Conservation (phyloP, 2,888 invertebrate species). For the Lamellibrachia satsuma region DNA sequence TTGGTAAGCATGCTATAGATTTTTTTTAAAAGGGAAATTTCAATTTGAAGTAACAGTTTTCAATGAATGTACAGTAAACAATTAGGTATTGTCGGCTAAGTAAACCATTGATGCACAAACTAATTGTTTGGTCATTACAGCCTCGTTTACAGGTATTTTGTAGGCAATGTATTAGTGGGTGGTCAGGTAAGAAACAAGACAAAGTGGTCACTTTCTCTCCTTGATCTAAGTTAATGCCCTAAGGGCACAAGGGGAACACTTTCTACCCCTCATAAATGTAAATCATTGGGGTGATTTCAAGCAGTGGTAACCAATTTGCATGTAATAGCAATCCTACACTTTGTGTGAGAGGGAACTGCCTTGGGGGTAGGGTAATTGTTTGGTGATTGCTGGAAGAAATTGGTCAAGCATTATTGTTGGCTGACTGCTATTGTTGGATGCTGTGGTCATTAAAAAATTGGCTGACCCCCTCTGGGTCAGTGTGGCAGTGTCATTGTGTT, state of each 20-base stretch:
- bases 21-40: too few species aligned
- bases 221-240: background rate
- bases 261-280: background rate
- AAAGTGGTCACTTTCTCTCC: background rate
- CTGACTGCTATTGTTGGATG: background rate
- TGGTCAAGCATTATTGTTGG: background rate
- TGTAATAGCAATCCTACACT: background rate
- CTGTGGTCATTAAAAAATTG: too few species aligned
- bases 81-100: background rate
- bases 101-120: background rate
- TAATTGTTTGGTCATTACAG: background rate
- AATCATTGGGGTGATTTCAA: background rate
- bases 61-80: background rate
- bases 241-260: background rate
- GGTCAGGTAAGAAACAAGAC: background rate
- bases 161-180: background rate
- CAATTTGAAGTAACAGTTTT: background rate
- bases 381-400: constrained; percentile 17
- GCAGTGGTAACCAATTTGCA: background rate
- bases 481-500: background rate
- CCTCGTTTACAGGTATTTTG: background rate
- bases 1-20: too few species aligned
- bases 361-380: background rate
- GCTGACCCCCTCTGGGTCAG: background rate
- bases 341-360: background rate